Evolutionary conservation across 64 coral and sea anemone genomes (phyloP).

Genomic region (Hydrozoanthus tunicans): DNA sequence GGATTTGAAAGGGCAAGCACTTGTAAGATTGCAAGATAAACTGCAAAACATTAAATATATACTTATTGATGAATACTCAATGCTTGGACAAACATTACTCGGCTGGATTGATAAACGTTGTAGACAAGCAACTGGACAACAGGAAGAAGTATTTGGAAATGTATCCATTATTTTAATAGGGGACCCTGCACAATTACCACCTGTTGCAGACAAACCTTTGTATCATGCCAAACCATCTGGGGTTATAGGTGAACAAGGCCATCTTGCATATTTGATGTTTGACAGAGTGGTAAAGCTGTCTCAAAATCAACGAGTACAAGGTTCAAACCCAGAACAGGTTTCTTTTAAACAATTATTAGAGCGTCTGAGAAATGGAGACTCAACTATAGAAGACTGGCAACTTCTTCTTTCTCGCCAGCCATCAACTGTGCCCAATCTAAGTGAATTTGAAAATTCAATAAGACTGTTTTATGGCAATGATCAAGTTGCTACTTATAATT

Average conservation of each 20-base stretch:
- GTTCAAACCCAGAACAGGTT: background rate
- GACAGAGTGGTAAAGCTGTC: no score
- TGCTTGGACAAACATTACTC: conserved; percentile 1
- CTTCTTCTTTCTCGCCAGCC: background rate
- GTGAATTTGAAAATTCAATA: background rate
- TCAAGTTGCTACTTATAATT: conserved; percentile 4
- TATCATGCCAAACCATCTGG: conserved; percentile 4
- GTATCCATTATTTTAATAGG: conserved; percentile 1
- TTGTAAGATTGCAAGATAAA: conserved; percentile 20
- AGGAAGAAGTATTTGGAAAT: conserved; percentile 3
- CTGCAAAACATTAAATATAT: conserved; percentile 2
- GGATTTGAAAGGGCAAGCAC: background rate
- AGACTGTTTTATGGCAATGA: conserved; percentile 18
- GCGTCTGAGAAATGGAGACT: no score
- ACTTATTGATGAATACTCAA: conserved; percentile 12
- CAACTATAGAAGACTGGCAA: no score
- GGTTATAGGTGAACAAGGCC: conserved; percentile 7
- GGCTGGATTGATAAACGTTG: background rate
- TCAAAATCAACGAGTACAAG: conserved; percentile 3
- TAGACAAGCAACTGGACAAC: background rate
- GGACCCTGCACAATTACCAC: background rate
- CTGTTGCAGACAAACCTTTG: conserved; percentile 18
- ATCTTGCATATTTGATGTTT: no score
- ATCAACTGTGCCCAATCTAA: background rate
- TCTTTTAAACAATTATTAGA: no score